Base-by-base conservation (phyloP, 2,888 invertebrate species). In the Leucophenga montana region DNA sequence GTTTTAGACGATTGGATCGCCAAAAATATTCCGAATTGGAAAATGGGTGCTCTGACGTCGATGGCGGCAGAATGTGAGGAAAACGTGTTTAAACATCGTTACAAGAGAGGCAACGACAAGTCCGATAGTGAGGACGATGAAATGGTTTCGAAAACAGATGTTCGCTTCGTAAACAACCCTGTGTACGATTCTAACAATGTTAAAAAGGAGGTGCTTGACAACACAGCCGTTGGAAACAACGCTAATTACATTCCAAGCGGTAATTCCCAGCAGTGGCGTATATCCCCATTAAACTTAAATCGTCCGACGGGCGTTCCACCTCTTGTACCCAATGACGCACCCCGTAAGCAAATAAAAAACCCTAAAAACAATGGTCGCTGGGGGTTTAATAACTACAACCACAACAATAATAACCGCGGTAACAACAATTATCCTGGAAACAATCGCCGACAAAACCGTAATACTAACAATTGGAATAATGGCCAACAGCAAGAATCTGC, bases 221-320 rank as follows among this genome's bases (percentile, higher is more conserved):
- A 27, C 27, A 4, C 2, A 27, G 4, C 27, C 27, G 4, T 27
- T 54, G 57, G 69, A 0, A 68, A 72, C 6, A n/a, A 39, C 9
- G 53, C 56, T n/a, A 48, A 33, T 9, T 0, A 18, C 9, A 8
- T 1, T 11, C 27, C 48, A 0, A 31, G 65, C 0, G 56, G 57
- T 0, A 65, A 61, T 0, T 81, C 84, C 0, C 72, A 70, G 0
- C 80, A 79, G 20, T 76, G 77, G 75, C 82, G 82, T 9, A 74
- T 77, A 69, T 69, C 77, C 2, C 74, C 79, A 0, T 83, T 78
- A 65, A 82, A 82, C 66, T 57, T 75, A 3, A 77, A 76, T 11
- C 75, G 82, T 1, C 80, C 85, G 9, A 70, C 68, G 3, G 83
- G 79, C 1, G 76, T 82, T 16, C 76, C 85, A 3, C 82, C 85